Percentiles rank a stretch among this genome's conserved stretches.
Conservation (phyloP, 1,140 invertebrate species). For the Drosophila equinoxialis region DNA sequence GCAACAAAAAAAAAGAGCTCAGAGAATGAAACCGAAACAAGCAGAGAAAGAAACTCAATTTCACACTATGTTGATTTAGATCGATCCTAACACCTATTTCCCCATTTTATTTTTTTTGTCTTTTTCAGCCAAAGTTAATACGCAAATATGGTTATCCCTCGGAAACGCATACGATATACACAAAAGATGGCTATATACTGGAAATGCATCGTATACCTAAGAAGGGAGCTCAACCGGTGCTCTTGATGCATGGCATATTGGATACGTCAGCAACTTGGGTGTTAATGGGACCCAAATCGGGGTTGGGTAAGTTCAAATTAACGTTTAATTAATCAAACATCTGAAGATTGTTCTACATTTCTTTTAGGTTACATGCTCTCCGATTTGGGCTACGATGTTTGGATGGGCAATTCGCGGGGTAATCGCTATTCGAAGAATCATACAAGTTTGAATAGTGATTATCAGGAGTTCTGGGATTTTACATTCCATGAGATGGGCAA, state of each 20-base stretch:
- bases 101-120: conserved; percentile 20
- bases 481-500: conserved; percentile 91
- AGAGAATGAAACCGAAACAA: conserved; percentile 1
- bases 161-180: conserved; percentile 84
- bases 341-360: background rate
- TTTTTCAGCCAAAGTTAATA: conserved; percentile 82
- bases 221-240: conserved; percentile 81
- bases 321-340: background rate
- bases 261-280: conserved; percentile 88
- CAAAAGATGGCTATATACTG: conserved; percentile 85
- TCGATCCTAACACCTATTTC: conserved; percentile 41
- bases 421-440: conserved; percentile 87
- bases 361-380: conserved; percentile 83
- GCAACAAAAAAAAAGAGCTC: background rate
- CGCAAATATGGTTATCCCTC: conserved; percentile 85
- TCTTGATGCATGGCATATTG: conserved; percentile 89
- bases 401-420: conserved; percentile 89
- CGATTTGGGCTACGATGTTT: conserved; percentile 88
- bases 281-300: conserved; percentile 88
- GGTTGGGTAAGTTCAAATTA: conserved; percentile 82
- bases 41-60: conserved; percentile 58
- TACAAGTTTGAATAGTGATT: conserved; percentile 84
- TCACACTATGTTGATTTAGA: conserved; percentile 69
- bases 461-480: conserved; percentile 89
- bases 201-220: conserved; percentile 84